Evolutionary conservation across 2,113 vertebrate genomes (phyloP), one percentile per base, ranked within the genome.

Genomic region (Pseudopodoces humilis): DNA sequence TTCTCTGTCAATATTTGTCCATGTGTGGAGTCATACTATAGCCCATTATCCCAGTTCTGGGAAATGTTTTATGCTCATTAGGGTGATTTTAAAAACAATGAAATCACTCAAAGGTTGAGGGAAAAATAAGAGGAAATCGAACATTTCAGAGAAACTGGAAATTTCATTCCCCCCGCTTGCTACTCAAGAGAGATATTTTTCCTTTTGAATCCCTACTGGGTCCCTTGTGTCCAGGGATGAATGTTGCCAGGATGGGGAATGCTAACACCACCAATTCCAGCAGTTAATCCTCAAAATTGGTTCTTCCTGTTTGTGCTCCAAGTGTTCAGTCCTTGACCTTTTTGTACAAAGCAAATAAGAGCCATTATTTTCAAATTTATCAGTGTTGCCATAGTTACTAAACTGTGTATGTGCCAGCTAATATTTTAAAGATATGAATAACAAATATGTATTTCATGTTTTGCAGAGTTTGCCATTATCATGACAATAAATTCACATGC

Each of bases 351-450:
- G 28, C 33, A 89, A 92, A 67, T 30, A 83, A 58, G 13, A 52
- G 37, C 15, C 33, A 84, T 89, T 95, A 74, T 67, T 95, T 78
- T 92, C 55, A 67, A 78, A 92, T 87, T 78, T 92, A 81, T 96
- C 81, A 63, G 47, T 44, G 83, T 94, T 94, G 60, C 60, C 41
- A 84, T 81, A 13, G 87, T 35, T 84, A 81, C 90, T 25, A 22
- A 53, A 33, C n/a, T 30, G 8, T 70, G 53, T 24, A 9, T 67
- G 39, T 71, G 35, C 35, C 81, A 91, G 72, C 11, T 81, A 75
- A 82, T 89, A 86, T 75, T 86, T 70, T 70, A 28, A 60, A 93
- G 78, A 63, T 71, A 78, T 50, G 70, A 91, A 59, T 88, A 86
- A 37, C 76, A 91, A 70, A 91, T 46, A 50, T 75, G n/a, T 63